Evolutionary conservation across 2,797 vertebrate species (phyloP).

Genomic region (Moxostoma hubbsi): DNA sequence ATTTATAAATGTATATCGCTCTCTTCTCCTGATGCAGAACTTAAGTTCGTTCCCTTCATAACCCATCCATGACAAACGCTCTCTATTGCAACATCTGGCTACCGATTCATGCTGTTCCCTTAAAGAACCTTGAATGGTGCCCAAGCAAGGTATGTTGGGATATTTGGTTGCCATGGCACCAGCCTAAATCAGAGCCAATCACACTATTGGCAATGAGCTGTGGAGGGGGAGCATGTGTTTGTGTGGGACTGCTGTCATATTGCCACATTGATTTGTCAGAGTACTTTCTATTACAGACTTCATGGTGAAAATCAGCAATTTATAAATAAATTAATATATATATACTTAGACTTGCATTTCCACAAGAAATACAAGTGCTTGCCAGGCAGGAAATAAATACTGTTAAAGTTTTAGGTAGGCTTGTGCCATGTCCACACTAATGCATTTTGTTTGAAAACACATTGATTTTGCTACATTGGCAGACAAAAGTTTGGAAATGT

Average conservation of each 20-base stretch:
- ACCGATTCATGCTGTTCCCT: slow-evolving; percentile 70
- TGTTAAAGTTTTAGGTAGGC: too few species aligned
- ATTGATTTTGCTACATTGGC: too few species aligned
- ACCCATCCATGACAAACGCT: slow-evolving; percentile 59
- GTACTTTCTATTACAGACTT: slow-evolving; percentile 34
- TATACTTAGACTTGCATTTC: too few species aligned
- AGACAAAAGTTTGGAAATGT: too few species aligned
- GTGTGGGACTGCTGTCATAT: slow-evolving; percentile 41
- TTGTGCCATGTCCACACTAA: too few species aligned
- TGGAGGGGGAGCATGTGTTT: slow-evolving; percentile 34
- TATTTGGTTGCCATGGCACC: slow-evolving; percentile 79
- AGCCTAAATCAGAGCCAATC: slow-evolving; percentile 80
- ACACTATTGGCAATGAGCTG: slow-evolving; percentile 67
- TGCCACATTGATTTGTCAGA: slow-evolving; percentile 31
- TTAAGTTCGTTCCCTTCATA: slow-evolving; percentile 15
- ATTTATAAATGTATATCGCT: slow-evolving; percentile 38
- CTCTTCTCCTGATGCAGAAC: slow-evolving; percentile 21
- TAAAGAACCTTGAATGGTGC: slow-evolving; percentile 76
- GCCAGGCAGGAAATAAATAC: too few species aligned
- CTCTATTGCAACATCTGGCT: slow-evolving; percentile 59
- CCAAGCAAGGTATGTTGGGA: slow-evolving; percentile 79
- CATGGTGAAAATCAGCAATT: not conserved
- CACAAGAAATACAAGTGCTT: too few species aligned
- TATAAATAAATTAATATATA: not conserved
- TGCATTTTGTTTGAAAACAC: too few species aligned